Evolutionary conservation across 2,888 invertebrate species (phyloP), one percentile per base, ranked within the genome.

Genomic region (Synergus gifuensis): DNA sequence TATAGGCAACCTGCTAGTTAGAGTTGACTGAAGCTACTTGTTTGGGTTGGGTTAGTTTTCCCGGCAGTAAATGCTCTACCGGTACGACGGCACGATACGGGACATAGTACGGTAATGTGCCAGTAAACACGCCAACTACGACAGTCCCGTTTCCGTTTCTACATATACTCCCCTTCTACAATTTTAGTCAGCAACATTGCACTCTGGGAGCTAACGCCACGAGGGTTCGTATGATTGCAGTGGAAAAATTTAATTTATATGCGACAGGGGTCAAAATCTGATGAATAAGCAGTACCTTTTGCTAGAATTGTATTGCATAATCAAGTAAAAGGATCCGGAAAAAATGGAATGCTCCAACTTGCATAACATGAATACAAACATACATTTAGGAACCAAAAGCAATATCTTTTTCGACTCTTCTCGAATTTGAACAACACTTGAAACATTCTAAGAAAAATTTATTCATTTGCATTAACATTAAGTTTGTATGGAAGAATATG

Each of bases 91-190:
- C 76, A 76, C 76, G 78, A 77, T 78, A 82, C 64, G 82, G 69
- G 78, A 63, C 78, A 80, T 77, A 80, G 82, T 84, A 85, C 85
- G 83, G 83, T 86, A 85, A 85, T 85, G 85, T 84, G 85, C 83
- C 87, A 85, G 85, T 85, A 87, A 86, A 81, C 81, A 81, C 82
- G 83, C 83, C 81, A 83, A 82, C 82, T 78, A 78, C 78, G 76
- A 78, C 77, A 60, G 60, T 82, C 66, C 63, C 28, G 77, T 76
- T 83, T 82, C 81, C 78, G 78, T 80, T 79, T 83, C 79, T 81
- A 36, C 36, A 36, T 36, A 36, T 36, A 69, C 28, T 49, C 46
- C 54, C 54, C 54, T 73, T 18, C n/a, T 18, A 18, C 36, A 54
- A 40, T 73, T 73, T 73, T n/a, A 73, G 69, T 49, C 14, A 49